These are phyloP conservation scores for Epizoanthus scotinus DNA, from an alignment of 92 coral and sea anemone species.

Conservation along the genomic window DNA sequence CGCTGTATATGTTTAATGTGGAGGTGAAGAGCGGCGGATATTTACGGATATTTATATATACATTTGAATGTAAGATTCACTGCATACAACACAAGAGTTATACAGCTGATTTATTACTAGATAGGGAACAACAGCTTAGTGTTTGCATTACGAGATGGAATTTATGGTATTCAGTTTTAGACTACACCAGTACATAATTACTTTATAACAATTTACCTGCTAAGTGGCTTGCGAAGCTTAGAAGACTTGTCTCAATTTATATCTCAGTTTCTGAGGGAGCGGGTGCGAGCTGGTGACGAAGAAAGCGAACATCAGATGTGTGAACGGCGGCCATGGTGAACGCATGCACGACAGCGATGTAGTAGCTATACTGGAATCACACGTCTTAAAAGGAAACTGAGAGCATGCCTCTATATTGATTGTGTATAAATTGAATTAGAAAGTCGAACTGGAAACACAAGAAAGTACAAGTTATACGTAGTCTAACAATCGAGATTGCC, in stretches of 20 bases:
- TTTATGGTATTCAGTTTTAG: neutral
- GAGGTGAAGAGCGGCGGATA: too few relatives aligned
- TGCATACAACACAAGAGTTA: too few relatives aligned
- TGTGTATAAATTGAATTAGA: too few relatives aligned
- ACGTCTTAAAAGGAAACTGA: too few relatives aligned
- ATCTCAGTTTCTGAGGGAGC: constrained; percentile 46
- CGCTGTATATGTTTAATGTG: too few relatives aligned
- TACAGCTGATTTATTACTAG: neutral
- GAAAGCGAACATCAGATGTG: constrained; percentile 9
- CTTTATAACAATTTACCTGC: constrained; percentile 31
- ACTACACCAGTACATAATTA: neutral
- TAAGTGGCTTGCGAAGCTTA: constrained; percentile 42
- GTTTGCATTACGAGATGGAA: neutral
- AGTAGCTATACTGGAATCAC: too few relatives aligned
- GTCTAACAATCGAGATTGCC: neutral
- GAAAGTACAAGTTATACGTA: too few relatives aligned
- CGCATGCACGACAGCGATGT: neutral
- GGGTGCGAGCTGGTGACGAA: constrained; percentile 37
- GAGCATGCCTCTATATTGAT: too few relatives aligned
- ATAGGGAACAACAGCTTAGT: neutral
- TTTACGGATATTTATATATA: too few relatives aligned
- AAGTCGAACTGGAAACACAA: too few relatives aligned
- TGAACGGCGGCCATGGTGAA: neutral
- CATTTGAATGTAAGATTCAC: neutral
- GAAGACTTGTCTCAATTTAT: constrained; percentile 43